phyloP scores from a whole-genome alignment of 2,888 invertebrate species.

The Drosophila ustulata region DNA sequence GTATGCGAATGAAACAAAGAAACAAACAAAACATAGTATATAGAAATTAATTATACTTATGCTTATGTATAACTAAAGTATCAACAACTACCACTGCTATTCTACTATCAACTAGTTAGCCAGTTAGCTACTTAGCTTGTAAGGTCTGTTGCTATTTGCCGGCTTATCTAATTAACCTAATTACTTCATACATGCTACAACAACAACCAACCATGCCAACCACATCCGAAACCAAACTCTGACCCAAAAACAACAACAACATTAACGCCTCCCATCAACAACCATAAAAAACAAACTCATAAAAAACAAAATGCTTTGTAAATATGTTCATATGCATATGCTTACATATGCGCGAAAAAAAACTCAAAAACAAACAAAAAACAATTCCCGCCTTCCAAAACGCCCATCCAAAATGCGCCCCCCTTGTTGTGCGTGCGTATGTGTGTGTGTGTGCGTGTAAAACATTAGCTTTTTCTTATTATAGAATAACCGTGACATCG shows the following conservation, averaged over 20 bases:
- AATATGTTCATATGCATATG: slow-evolving; percentile 72
- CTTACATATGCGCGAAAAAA: slow-evolving; percentile 38
- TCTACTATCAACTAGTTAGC: slow-evolving; percentile 42
- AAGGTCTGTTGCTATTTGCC: slow-evolving; percentile 75
- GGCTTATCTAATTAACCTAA: slow-evolving; percentile 79
- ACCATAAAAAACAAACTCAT: slow-evolving; percentile 51
- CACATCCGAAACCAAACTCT: slow-evolving; percentile 59
- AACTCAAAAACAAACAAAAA: slow-evolving; percentile 27
- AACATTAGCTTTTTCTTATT: slow-evolving; percentile 84
- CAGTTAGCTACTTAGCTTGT: slow-evolving; percentile 61
- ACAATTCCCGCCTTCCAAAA: slow-evolving; percentile 58
- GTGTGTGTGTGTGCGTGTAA: slow-evolving; percentile 78
- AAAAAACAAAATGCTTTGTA: slow-evolving; percentile 62
- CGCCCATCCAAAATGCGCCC: slow-evolving; percentile 44
- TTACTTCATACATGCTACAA: slow-evolving; percentile 74
- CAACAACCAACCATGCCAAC: slow-evolving; percentile 62
- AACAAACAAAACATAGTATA: slow-evolving; percentile 1
- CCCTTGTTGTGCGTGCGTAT: slow-evolving; percentile 53
- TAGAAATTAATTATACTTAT: slow-evolving; percentile 19
- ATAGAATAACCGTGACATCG: slow-evolving; percentile 85
- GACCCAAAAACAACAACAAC: slow-evolving; percentile 58
- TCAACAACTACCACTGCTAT: slow-evolving; percentile 22
- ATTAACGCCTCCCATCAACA: slow-evolving; percentile 34
- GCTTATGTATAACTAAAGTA: slow-evolving; percentile 20
- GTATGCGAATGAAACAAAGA: slow-evolving; percentile 9